Base-by-base conservation (phyloP, 92 coral and sea anemone genomes). In the Phymanthus crucifer region DNA sequence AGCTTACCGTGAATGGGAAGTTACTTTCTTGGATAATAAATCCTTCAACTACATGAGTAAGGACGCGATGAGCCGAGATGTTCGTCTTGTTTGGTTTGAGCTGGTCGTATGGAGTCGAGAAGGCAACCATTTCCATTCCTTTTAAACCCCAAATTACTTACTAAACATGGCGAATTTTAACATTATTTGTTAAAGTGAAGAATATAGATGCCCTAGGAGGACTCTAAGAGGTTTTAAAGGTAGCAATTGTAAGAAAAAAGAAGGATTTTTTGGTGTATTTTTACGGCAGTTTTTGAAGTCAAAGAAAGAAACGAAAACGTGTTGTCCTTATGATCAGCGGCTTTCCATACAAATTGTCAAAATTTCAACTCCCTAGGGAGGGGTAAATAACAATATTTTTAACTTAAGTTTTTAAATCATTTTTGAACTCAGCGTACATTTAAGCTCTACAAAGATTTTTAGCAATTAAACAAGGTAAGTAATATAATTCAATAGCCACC, bases 11-110 rank as follows among this genome's bases (percentile, higher is more conserved):
- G 57, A 95, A 95, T 32, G 99, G 99, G 78, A 90, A 89, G 85
- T 94, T 95, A 79, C 99, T 95, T 77, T 95, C 99, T 83, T 95
- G 99, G 35, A 95, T 95, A 76, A 95, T 87, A 87, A 95, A 95
- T 38, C 97, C 94, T 78, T 95, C 99, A 26, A 95, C 93, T 50
- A 89, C 92, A 56, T 95, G 99, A 50, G 97, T 95, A 38, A 95
- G 86, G 47, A 95, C 89, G 45, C 98, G 83, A 35, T 91, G 89
- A 18, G 97, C 90, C 14, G 95, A 86, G 74, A 88, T 83, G 45
- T 84, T 88, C 10, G 93, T 77, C 70, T 89, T 92, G 50, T 89
- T 83, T 71, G 80, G 85, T 27, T 85, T 87, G 40, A 83, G 75
- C 46, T 86, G 91, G 47, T 78, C 93, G 36, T 76, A 84, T 69